Base-by-base conservation (phyloP, 2,797 vertebrate species). In the Brotula barbata region DNA sequence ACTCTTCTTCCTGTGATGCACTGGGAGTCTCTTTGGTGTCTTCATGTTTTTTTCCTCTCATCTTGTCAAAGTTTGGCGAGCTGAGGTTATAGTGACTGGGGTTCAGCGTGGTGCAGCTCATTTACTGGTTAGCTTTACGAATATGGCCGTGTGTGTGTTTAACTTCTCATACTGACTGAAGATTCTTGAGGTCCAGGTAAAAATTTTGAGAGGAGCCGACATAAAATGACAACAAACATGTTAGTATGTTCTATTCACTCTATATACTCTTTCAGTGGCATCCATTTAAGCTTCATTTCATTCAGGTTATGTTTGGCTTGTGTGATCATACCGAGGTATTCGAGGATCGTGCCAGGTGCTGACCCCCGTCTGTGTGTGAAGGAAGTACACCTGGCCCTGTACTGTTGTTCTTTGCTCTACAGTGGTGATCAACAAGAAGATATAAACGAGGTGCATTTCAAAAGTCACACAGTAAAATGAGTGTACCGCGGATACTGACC, bases 301-400 rank as follows among this genome's bases (percentile, higher is more conserved):
- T 50, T 68, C 21, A 34, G 47, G 56, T 60, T 37, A 1, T 53
- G 42, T n/a, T 53, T 52, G 21, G 36, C 65, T 44, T 3, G 33
- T 34, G 44, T 12, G 17, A 20, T 58, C 58, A 21, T 88, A 98
- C 96, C 96, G 93, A 46, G 96, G 96, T 92, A 98, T 96, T 85
- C 96, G 92, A 50, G 96, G 96, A 86, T 98, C 96, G 0, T 98
- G 96, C 96, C 96, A 98, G 0, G 96, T 98, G 89, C 95, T 98
- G 71, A 98, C 96, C 28, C 96, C 96, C 0, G 96, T 98, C 90
- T 98, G 96, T 3, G 96, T 98, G 90, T 98, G 96, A 73, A 98
- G 90, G 86, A 98, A 98, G 85, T 98, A 98, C 76, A 98, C 96
- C 75, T 98, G 96, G 21, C 96, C 96, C 84, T 98, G 96, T 58